These are phyloP conservation scores for Sardina pilchardus DNA, from an alignment of 2,113 vertebrate genomes.

Conservation along the genomic window DNA sequence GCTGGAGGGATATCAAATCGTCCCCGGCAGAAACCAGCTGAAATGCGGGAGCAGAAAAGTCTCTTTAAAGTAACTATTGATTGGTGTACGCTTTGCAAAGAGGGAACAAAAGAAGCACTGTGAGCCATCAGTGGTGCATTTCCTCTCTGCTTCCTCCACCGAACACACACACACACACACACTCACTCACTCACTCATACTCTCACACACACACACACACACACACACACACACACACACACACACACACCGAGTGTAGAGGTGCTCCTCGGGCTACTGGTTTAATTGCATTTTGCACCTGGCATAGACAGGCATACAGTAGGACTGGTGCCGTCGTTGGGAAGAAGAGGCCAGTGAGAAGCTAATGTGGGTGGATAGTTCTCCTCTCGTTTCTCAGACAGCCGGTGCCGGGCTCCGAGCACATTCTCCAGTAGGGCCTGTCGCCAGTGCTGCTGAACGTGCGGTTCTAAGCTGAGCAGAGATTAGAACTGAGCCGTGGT, in stretches of 20 bases:
- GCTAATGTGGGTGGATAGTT: neutral
- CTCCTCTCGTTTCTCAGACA: neutral
- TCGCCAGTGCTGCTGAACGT: neutral
- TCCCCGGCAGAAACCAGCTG: neutral
- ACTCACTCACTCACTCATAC: neutral
- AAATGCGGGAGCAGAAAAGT: neutral
- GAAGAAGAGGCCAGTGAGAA: neutral
- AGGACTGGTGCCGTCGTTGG: neutral
- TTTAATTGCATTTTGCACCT: conserved; percentile 59
- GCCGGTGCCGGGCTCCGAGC: neutral
- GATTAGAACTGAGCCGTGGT: neutral
- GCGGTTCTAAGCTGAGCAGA: neutral
- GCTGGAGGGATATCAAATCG: neutral
- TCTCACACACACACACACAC: neutral
- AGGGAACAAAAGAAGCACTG: neutral
- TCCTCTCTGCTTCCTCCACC: neutral
- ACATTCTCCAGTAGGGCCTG: neutral
- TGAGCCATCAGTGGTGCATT: neutral
- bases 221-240: neutral
- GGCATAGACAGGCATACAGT: neutral
- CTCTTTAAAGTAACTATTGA: conserved; percentile 12
- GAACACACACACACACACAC: neutral
- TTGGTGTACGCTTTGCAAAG: neutral
- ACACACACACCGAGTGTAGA: neutral
- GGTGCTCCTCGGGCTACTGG: conserved; percentile 46